Conservation (phyloP, 2,797 vertebrate genomes). For the Lepidocolaptes lacrymiger region DNA sequence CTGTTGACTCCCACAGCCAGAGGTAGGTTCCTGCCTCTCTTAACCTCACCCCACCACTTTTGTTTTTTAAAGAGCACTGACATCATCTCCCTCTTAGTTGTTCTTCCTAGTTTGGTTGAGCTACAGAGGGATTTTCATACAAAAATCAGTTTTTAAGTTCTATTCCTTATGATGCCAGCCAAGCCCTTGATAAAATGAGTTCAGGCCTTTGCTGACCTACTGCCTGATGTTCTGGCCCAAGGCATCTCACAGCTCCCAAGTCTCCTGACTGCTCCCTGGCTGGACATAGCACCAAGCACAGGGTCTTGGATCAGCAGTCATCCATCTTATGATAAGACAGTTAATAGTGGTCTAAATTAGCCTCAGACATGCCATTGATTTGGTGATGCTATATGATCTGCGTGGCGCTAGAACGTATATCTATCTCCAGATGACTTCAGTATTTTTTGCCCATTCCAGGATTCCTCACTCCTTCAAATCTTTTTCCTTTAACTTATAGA, state of each 20-base stretch:
- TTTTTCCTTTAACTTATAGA: conserved; percentile 53
- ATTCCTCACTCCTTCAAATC: conserved; percentile 51
- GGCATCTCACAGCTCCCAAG: rapidly evolving
- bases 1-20: neutral
- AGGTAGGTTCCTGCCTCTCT: neutral
- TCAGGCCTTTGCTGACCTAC: neutral
- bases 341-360: neutral
- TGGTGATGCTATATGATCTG: neutral
- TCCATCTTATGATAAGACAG: neutral
- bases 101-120: neutral
- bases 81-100: neutral
- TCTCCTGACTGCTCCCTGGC: neutral
- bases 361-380: neutral
- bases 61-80: neutral
- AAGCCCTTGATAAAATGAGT: neutral
- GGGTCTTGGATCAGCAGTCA: neutral
- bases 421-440: neutral
- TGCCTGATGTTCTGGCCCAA: neutral
- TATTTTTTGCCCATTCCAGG: conserved; percentile 42
- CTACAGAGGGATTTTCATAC: neutral
- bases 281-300: neutral
- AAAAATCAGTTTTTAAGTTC: neutral
- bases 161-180: neutral
- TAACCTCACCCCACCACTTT: neutral
- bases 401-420: neutral